Evolutionary conservation across 2,797 vertebrate species (phyloP), one percentile per base, ranked within the genome.

Genomic region (Clamator glandarius): DNA sequence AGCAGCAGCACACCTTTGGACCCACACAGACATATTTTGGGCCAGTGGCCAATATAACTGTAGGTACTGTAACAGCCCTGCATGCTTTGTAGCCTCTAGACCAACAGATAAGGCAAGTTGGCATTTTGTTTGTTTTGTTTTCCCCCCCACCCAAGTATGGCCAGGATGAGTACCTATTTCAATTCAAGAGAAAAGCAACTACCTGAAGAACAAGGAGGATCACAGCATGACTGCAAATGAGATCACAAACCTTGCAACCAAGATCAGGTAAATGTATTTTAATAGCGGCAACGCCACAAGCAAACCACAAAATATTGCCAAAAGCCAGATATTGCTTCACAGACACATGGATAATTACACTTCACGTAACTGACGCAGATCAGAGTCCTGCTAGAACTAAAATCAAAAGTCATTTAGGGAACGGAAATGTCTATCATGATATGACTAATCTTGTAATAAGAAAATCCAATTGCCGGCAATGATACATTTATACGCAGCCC

Each of bases 121-220:
- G 36, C 41, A 9, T 36, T 50, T 36, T 23, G 19, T 8, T 83
- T 31, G 17, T 5, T 81, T 75, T 74, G 23, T 5, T 54, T 68
- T 66, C 20, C 12, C 42, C 18, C 42, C 20, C 8, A 0, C 20
- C 9, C 0, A 0, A 15, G 21, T 19, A 7, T 2, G 4, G n/a
- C 8, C 54, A 69, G 13, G 8, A 52, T 33, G 19, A 80, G 15
- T 8, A 59, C 25, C 26, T 66, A 26, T 73, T 84, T 69, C 15
- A 64, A 42, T 2, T 33, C 24, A 73, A 46, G 18, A 58, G 33
- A 41, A 63, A 54, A 87, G 70, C 11, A 75, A 18, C 21, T 51
- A 8, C 7, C 0, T 33, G 35, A 44, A 78, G 36, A 92, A 48
- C 12, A 26, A 24, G 23, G 9, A 75, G 19, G 11, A 51, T 44